phyloP scores from a whole-genome alignment of 2,113 vertebrate genomes.

The Ophthalmolycus amberensis region DNA sequence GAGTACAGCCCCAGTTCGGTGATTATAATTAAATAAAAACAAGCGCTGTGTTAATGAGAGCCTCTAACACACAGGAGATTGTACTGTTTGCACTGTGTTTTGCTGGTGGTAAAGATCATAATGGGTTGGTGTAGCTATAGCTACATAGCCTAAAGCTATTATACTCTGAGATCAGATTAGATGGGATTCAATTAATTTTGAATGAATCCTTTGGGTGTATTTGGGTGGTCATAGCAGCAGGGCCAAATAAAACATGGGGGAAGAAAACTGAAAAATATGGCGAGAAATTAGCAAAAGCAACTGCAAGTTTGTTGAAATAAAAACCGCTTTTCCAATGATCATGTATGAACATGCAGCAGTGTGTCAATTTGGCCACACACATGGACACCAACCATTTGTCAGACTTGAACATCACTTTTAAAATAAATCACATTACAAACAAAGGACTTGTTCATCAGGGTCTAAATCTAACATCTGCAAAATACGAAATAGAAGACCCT shows the following conservation, averaged over 20 bases:
- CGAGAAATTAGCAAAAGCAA: conserved; percentile 20
- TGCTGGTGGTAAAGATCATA: neutral
- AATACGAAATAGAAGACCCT: neutral
- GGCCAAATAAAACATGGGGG: conserved; percentile 12
- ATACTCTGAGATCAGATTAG: conserved; percentile 60
- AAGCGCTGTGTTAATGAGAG: neutral
- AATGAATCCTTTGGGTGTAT: conserved; percentile 51
- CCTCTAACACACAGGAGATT: neutral
- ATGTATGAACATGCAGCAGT: neutral
- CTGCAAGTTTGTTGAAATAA: neutral
- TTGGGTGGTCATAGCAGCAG: conserved; percentile 45
- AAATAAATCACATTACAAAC: neutral
- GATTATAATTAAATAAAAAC: neutral
- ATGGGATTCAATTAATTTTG: conserved; percentile 63
- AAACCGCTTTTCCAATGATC: neutral
- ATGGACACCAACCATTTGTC: neutral
- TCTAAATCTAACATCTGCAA: neutral
- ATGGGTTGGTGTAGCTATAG: conserved; percentile 26
- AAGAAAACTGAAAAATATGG: conserved; percentile 15
- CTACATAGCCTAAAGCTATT: conserved; percentile 45
- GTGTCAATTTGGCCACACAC: neutral
- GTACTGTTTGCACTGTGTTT: neutral
- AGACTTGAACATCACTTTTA: neutral
- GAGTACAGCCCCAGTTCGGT: no score
- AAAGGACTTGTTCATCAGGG: neutral